phyloP scores from a whole-genome alignment of 2,113 vertebrate species.

The Ariopsis seemanni region DNA sequence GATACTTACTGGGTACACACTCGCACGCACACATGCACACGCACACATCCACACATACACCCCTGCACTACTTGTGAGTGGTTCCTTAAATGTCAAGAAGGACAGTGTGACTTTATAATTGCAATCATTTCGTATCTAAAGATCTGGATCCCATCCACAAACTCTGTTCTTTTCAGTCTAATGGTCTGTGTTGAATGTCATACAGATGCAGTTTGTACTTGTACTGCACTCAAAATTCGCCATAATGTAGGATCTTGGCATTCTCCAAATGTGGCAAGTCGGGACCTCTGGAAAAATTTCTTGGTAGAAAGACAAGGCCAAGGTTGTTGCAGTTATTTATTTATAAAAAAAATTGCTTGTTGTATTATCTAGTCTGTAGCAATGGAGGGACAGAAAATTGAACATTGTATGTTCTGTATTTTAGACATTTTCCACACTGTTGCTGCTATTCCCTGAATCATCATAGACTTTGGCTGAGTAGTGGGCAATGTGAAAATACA shows the following conservation, averaged over 20 bases:
- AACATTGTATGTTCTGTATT: background rate
- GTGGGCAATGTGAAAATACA: background rate
- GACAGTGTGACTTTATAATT: slow-evolving; percentile 58
- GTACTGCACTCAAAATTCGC: slow-evolving; percentile 40
- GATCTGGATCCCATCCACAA: slow-evolving; percentile 52
- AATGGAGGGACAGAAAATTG: background rate
- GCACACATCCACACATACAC: slow-evolving; percentile 28
- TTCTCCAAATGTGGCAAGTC: slow-evolving; percentile 23
- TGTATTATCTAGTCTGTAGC: slow-evolving; percentile 8
- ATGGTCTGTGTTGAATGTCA: slow-evolving; percentile 56
- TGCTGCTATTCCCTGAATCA: background rate
- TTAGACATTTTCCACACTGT: background rate
- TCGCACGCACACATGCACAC: background rate
- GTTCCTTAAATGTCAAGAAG: slow-evolving; percentile 56
- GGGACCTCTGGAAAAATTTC: slow-evolving; percentile 18
- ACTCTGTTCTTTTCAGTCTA: slow-evolving; percentile 48
- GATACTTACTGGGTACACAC: slow-evolving; percentile 19
- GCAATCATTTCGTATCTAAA: slow-evolving; percentile 55
- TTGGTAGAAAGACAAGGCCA: slow-evolving; percentile 18
- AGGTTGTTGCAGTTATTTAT: background rate
- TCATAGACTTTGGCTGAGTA: background rate
- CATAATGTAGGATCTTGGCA: slow-evolving; percentile 30
- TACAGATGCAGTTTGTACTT: slow-evolving; percentile 41
- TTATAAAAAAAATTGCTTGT: slow-evolving; percentile 4
- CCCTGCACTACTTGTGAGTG: slow-evolving; percentile 41